These are phyloP conservation scores for Eulemur albifrons DNA, from an alignment of 2,797 vertebrate species.

Conservation along the genomic window DNA sequence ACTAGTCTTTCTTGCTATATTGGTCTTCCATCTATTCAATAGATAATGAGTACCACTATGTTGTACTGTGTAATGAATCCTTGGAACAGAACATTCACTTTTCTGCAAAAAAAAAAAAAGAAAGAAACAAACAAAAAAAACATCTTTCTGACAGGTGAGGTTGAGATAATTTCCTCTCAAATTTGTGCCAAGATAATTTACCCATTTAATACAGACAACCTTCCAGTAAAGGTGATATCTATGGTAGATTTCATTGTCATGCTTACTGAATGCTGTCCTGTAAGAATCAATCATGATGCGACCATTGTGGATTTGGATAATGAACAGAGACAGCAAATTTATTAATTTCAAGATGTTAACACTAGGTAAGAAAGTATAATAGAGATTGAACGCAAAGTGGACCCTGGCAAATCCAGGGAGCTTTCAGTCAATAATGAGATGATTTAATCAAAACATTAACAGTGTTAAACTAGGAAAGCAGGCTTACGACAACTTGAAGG, in stretches of 20 bases:
- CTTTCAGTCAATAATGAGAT: background rate
- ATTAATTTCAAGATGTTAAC: constrained; percentile 1
- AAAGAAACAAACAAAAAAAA: background rate
- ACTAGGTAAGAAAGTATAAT: background rate
- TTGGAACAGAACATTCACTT: constrained; percentile 19
- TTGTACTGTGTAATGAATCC: background rate
- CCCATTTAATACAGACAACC: background rate
- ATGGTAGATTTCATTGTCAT: background rate
- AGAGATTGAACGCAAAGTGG: background rate
- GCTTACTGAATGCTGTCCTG: background rate
- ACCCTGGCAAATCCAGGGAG: background rate
- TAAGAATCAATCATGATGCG: background rate
- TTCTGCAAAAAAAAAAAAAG: background rate
- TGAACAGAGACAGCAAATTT: background rate
- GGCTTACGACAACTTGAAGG: background rate
- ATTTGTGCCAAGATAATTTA: constrained; percentile 19
- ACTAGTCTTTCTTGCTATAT: constrained; percentile 34
- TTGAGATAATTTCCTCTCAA: constrained; percentile 43
- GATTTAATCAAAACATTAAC: background rate
- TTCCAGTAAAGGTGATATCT: background rate
- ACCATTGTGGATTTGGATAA: background rate
- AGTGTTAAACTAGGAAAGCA: background rate
- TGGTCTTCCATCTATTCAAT: constrained; percentile 53
- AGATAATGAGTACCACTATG: constrained; percentile 63
- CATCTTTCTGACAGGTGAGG: constrained; percentile 19